phyloP scores from a whole-genome alignment of 2,797 vertebrate genomes.

The Malurus leucopterus region DNA sequence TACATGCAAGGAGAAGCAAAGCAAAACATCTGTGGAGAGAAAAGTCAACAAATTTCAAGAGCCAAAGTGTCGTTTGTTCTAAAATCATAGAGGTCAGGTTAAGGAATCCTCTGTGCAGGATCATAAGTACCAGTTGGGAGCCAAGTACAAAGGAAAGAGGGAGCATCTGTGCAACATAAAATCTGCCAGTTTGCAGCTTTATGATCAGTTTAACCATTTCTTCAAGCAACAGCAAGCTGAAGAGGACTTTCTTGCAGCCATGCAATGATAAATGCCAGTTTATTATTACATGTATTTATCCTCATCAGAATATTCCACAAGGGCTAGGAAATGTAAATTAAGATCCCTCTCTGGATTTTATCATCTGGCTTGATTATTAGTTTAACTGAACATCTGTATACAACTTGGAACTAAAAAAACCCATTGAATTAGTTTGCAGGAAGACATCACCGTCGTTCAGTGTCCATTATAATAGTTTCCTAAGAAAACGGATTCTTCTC shows the following conservation, averaged over 20 bases:
- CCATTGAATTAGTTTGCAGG: not conserved
- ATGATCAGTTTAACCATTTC: not conserved
- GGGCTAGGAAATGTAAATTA: not conserved
- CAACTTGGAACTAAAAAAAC: not conserved
- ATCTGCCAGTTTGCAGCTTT: not conserved
- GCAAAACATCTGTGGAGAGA: slow-evolving; percentile 64
- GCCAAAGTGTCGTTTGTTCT: slow-evolving; percentile 41
- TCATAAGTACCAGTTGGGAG: slow-evolving; percentile 28
- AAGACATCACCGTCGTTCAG: not conserved
- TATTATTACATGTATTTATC: not conserved
- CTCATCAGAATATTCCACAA: not conserved
- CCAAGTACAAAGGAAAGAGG: slow-evolving; percentile 45
- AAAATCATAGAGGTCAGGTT: slow-evolving; percentile 45
- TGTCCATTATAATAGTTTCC: not conserved
- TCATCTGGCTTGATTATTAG: not conserved
- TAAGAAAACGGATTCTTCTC: not conserved
- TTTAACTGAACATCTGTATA: not conserved
- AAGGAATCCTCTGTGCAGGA: slow-evolving; percentile 53
- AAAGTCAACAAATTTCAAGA: slow-evolving; percentile 71
- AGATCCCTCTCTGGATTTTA: not conserved
- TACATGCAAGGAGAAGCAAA: slow-evolving; percentile 48
- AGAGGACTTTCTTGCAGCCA: not conserved
- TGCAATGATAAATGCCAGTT: not conserved
- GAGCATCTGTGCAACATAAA: slow-evolving; percentile 36
- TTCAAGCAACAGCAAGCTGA: not conserved